Evolutionary conservation across 2,797 vertebrate species (phyloP).

Genomic region (Phylloscopus collybita): DNA sequence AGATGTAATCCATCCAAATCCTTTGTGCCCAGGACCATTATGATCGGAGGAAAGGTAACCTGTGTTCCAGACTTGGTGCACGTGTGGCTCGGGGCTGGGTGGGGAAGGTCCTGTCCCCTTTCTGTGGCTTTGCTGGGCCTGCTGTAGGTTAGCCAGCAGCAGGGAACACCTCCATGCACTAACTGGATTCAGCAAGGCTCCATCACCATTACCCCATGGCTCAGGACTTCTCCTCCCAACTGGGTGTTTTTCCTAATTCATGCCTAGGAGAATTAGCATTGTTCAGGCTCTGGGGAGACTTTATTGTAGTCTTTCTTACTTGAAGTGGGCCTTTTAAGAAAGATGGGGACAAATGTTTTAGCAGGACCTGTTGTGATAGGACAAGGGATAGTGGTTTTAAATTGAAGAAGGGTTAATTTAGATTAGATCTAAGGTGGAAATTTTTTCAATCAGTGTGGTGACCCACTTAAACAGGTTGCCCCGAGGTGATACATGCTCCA

Average conservation of each 20-base stretch:
- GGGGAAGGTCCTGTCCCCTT: neutral
- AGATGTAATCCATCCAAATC: slow-evolving; percentile 82
- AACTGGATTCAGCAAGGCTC: neutral
- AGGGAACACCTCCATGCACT: neutral
- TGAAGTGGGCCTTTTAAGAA: neutral
- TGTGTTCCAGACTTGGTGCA: rapidly evolving
- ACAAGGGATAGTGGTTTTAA: neutral
- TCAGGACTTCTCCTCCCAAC: neutral
- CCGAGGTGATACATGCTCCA: too few species aligned
- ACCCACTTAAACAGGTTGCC: neutral
- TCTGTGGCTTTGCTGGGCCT: neutral
- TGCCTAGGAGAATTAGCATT: neutral
- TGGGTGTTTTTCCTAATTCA: neutral
- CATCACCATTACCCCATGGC: neutral
- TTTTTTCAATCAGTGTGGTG: neutral
- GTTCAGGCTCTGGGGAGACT: neutral
- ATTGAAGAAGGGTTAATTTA: neutral
- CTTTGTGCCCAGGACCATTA: slow-evolving; percentile 86
- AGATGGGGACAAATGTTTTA: neutral
- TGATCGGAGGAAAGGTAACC: slow-evolving; percentile 89
- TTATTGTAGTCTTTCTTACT: neutral
- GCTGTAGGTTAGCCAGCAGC: neutral
- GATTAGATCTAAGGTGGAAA: neutral
- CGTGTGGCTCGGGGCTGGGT: rapidly evolving
- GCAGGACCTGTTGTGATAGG: neutral